Base-by-base conservation (phyloP, 2,113 vertebrate species). In the Austrofundulus limnaeus region DNA sequence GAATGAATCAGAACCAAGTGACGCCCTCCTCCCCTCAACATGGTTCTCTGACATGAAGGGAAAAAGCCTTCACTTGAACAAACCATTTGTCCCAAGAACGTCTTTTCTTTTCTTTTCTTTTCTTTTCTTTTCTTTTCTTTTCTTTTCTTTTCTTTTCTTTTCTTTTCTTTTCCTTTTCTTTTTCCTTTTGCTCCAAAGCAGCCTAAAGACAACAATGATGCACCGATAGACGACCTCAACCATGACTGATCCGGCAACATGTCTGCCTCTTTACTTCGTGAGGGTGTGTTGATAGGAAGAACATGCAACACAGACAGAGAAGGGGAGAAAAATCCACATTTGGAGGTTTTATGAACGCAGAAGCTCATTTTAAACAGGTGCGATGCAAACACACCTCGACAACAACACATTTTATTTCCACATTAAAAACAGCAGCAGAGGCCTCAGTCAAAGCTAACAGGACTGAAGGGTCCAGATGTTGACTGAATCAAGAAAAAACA, bases 181-280 rank as follows among this genome's bases (percentile, higher is more conserved):
- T 28, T 28, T 28, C 51, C 47, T 80, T 53, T 70, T 64, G 12
- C 50, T 75, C 63, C 59, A 85, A 88, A 87, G 83, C 82, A 77
- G 83, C 60, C 83, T 87, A 86, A 24, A 83, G 74, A 79, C 80
- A 84, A 89, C 81, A 90, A 77, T 87, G 73, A 85, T 61, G 68
- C 52, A 56, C 57, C 75, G 76, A 71, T 25, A 56, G 72, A 73
- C 16, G 59, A 82, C 77, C 77, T 82, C 70, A 48, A 74, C 68
- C 84, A 78, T 81, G 83, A 81, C 82, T 82, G 86, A 85, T 84
- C 80, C 79, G 71, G 31, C 17, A 16, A 10, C 65, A 58, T 61
- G 53, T 73, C 64, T 72, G 51, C 54, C 38, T 57, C 39, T 54
- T 10, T 19, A 42, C 25, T 76, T 60, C 61, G 73, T 71, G 64